A percentile compares a stretch with the other conserved stretches of the same genome.
Conservation (phyloP, 2,888 invertebrate genomes). For the Tridacna crocea region DNA sequence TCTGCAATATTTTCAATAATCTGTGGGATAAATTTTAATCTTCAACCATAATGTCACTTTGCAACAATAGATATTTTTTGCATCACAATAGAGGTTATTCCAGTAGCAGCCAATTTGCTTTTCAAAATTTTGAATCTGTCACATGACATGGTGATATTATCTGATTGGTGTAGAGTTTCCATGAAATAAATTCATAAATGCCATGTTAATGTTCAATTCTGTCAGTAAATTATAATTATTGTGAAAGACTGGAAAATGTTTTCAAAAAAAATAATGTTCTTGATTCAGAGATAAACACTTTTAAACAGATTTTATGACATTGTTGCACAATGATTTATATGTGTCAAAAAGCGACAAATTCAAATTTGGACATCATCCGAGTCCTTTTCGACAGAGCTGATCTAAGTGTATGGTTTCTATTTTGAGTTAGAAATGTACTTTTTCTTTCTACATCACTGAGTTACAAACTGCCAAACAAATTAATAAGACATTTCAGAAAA, state of each 20-base stretch:
- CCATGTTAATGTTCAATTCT: constrained; percentile 42
- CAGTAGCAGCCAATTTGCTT: constrained; percentile 29
- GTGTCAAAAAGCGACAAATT: constrained; percentile 21
- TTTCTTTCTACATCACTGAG: too few species aligned
- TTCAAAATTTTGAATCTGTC: not conserved
- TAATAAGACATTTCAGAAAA: too few species aligned
- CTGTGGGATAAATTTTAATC: not conserved
- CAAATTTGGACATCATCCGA: constrained; percentile 6
- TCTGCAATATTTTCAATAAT: not conserved
- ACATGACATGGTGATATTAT: constrained; percentile 23
- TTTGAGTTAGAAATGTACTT: too few species aligned
- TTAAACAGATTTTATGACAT: constrained; percentile 23
- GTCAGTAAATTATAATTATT: constrained; percentile 26
- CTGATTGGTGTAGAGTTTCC: constrained; percentile 36
- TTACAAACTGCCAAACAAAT: too few species aligned
- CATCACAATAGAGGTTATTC: constrained; percentile 26
- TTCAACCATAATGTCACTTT: constrained; percentile 5
- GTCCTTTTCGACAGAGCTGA: too few species aligned
- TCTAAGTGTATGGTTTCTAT: too few species aligned
- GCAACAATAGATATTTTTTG: not conserved
- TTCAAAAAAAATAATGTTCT: constrained; percentile 12
- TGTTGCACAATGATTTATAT: constrained; percentile 18
- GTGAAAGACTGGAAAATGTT: constrained; percentile 21
- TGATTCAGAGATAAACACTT: constrained; percentile 34
- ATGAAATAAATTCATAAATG: constrained; percentile 34